Conservation (phyloP, 2,888 invertebrate genomes). For the Eupithecia centaureata region DNA sequence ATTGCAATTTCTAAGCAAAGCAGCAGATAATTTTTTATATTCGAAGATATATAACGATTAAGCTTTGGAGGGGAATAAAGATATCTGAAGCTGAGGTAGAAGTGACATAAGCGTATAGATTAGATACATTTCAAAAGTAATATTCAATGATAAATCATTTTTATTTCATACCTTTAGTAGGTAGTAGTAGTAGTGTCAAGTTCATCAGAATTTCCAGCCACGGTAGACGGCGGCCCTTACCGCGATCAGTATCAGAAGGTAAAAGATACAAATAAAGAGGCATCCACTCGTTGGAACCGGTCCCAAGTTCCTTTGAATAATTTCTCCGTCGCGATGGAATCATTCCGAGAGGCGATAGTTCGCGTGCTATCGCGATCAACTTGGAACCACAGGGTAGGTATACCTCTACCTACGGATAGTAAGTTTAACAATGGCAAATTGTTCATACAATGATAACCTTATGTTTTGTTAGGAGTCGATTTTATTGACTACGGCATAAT, state of each 20-base stretch:
- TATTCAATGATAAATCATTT: too few species aligned
- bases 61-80: too few species aligned
- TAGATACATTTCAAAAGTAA: too few species aligned
- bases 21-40: background rate
- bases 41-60: too few species aligned
- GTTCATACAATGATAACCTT: too few species aligned
- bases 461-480: too few species aligned
- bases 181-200: background rate
- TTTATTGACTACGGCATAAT: too few species aligned
- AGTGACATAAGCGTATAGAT: too few species aligned
- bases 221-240: background rate
- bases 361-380: slow-evolving; percentile 33
- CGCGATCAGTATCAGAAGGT: background rate
- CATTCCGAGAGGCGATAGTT: slow-evolving; percentile 44
- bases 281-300: slow-evolving; percentile 49
- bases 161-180: too few species aligned
- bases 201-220: background rate
- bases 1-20: background rate
- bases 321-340: slow-evolving; percentile 50
- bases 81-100: too few species aligned
- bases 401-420: slow-evolving; percentile 8
- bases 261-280: slow-evolving; percentile 45
- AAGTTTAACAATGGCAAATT: background rate
- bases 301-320: slow-evolving; percentile 55
- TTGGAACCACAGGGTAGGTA: slow-evolving; percentile 13